Evolutionary conservation across 2,888 invertebrate species (phyloP).

Genomic region (Actias luna): DNA sequence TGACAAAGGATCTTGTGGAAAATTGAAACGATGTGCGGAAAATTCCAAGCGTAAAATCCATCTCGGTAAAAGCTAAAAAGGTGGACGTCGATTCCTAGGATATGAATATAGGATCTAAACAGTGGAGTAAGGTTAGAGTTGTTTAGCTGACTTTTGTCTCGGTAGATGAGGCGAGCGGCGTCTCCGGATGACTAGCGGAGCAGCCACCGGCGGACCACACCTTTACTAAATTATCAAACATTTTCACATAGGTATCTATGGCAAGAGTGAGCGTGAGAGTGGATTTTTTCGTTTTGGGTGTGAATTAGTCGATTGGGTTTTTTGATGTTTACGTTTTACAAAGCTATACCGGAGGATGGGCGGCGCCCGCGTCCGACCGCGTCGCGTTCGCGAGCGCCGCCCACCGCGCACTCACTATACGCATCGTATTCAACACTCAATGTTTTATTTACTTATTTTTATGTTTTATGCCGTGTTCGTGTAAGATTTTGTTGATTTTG

Average conservation of each 20-base stretch:
- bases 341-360: constrained; percentile 75
- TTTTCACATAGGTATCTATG: constrained; percentile 82
- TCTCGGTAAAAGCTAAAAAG: not conserved
- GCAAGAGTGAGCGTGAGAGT: constrained; percentile 83
- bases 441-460: constrained; percentile 70
- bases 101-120: constrained; percentile 13
- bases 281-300: constrained; percentile 82
- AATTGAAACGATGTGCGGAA: constrained; percentile 13
- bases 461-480: constrained; percentile 81
- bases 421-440: constrained; percentile 79
- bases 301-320: constrained; percentile 82
- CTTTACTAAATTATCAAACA: constrained; percentile 79
- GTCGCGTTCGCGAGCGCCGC: constrained; percentile 64
- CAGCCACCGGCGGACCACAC: constrained; percentile 75
- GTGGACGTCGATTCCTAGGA: constrained; percentile 13
- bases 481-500: constrained; percentile 78
- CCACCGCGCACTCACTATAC: constrained; percentile 68
- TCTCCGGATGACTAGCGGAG: constrained; percentile 71
- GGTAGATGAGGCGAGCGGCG: constrained; percentile 80
- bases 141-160: constrained; percentile 80
- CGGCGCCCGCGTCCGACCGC: constrained; percentile 60
- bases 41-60: constrained; percentile 4
- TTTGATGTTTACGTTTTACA: constrained; percentile 80
- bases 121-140: constrained; percentile 34
- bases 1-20: not conserved